A percentile compares a stretch with the other conserved stretches of the same genome.
phyloP scores from a whole-genome alignment of 2,113 vertebrate species.

The Cinclus mexicanus region DNA sequence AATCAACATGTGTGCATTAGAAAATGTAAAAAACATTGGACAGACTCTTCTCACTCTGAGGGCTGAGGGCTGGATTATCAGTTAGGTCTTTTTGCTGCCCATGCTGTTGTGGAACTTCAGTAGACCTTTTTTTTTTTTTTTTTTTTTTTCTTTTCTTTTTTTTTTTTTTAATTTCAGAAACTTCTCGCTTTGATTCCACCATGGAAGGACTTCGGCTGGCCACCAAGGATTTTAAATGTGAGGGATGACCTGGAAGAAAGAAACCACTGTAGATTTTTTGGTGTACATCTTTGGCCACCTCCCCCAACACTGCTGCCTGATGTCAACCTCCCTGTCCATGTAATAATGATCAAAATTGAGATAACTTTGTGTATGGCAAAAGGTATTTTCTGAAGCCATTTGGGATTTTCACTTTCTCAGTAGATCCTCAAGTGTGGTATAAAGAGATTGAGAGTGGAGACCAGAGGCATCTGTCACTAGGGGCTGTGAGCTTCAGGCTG shows the following conservation, averaged over 20 bases:
- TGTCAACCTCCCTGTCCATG: neutral
- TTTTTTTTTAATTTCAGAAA: slow-evolving; percentile 36
- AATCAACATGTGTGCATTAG: neutral
- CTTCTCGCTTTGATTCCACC: neutral
- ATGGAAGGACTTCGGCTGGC: neutral
- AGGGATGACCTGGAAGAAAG: neutral
- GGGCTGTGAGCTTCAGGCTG: neutral
- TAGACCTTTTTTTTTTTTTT: neutral
- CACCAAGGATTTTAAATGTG: neutral
- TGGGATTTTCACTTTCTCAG: neutral
- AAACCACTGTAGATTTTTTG: neutral
- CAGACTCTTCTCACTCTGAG: neutral
- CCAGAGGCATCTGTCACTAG: neutral
- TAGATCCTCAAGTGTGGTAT: neutral
- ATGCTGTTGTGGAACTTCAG: neutral
- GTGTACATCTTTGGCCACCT: neutral
- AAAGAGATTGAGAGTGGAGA: neutral
- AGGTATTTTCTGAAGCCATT: neutral
- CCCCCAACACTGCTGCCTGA: accelerated
- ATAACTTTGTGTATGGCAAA: neutral
- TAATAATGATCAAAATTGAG: slow-evolving; percentile 15
- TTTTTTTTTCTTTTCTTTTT: neutral
- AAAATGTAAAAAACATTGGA: neutral
- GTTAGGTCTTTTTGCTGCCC: neutral
- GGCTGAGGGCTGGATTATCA: neutral